Evolutionary conservation across 2,888 invertebrate genomes (phyloP), one percentile per base, ranked within the genome.

Genomic region (Lapara coniferarum): DNA sequence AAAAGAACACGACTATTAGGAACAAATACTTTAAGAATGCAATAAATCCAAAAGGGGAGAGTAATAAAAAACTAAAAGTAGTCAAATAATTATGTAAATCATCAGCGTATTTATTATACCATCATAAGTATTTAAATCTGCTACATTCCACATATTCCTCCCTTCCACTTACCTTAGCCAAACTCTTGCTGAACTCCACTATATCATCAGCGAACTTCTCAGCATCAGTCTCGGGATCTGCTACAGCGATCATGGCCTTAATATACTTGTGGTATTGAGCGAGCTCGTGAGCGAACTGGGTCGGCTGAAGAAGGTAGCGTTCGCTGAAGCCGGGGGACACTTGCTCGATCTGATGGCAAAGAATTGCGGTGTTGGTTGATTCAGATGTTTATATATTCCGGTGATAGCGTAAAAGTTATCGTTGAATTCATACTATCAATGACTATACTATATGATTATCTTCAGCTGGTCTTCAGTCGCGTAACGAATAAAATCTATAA

Each of bases 301-400:
- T 89, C 0, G 95, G 94, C 74, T 95, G 92, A 57, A 95, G 91
- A 13, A 96, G 91, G 85, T 96, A 96, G 66, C 95, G 94, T 78
- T 96, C 96, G 78, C 95, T 95, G 87, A 96, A 95, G 52, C 95
- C 95, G 0, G 95, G 95, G 0, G 95, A 93, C 14, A 95, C 95
- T 86, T 96, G 96, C 83, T 96, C 95, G 77, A 96, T 89, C 95
- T 96, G 84, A 5, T 5, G 12, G 66, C 3, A 30, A 19, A 10
- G 30, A 37, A 37, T 3, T 7, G 5, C 5, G 37, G 37, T 37
- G 37, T 37, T 37, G 8, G 37, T 1, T 37, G 37, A 37, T 37
- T 37, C 7, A 37, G 37, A 37, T 7, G 5, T 37, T 7, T 8
- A 37, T 7, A 37, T 5, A 8, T 37, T 37, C 37, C 37, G 8